phyloP scores from a whole-genome alignment of 2,797 vertebrate genomes.

The Novumbra hubbsi region DNA sequence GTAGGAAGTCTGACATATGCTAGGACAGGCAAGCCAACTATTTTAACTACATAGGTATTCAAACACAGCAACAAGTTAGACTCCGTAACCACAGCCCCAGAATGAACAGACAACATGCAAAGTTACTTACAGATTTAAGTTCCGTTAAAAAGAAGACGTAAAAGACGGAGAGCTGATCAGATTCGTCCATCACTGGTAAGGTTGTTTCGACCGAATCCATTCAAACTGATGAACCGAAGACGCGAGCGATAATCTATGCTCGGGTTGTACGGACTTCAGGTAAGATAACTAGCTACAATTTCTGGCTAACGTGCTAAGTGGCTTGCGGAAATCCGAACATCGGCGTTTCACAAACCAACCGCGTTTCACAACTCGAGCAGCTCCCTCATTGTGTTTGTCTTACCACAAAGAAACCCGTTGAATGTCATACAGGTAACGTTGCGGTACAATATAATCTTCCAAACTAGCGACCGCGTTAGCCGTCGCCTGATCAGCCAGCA shows the following conservation, averaged over 20 bases:
- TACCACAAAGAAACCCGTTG: neutral
- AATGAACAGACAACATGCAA: neutral
- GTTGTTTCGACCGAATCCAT: slow-evolving; percentile 26
- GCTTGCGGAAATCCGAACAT: neutral
- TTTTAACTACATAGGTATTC: neutral
- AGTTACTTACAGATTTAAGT: slow-evolving; percentile 67
- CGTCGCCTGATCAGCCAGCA: neutral
- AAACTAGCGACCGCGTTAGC: neutral
- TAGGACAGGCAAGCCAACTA: neutral
- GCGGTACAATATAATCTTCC: neutral
- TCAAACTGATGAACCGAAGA: no score
- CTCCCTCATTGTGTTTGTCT: neutral
- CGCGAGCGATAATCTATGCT: no score
- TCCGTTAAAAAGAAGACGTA: slow-evolving; percentile 56
- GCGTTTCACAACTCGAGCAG: neutral
- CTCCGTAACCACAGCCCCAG: neutral
- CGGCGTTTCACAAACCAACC: neutral
- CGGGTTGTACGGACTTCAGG: neutral
- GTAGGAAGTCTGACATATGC: neutral
- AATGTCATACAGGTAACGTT: neutral
- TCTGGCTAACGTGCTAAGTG: neutral
- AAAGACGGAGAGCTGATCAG: slow-evolving; percentile 43
- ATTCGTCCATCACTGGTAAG: slow-evolving; percentile 45
- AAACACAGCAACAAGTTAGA: neutral
- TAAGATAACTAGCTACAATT: neutral